A percentile compares a stretch with the other conserved stretches of the same genome.
Conservation (phyloP, 2,888 invertebrate genomes). For the Tribolium freemani region DNA sequence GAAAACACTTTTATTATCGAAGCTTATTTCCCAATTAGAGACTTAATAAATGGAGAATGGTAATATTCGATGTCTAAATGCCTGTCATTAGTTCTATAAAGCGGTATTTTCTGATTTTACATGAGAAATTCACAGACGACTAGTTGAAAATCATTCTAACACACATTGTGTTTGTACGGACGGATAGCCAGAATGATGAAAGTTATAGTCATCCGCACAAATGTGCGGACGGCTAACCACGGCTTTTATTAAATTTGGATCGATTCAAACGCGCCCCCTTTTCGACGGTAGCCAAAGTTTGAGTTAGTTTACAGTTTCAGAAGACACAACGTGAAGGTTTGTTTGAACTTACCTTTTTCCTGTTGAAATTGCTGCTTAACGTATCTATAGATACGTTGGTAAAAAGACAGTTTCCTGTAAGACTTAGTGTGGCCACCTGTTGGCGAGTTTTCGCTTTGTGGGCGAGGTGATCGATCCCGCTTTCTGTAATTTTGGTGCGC, state of each 20-base stretch:
- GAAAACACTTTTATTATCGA: too few relatives aligned
- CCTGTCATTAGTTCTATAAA: too few relatives aligned
- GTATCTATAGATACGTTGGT: constrained; percentile 45
- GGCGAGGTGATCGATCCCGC: constrained; percentile 37
- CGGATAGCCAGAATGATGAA: too few relatives aligned
- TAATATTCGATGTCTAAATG: too few relatives aligned
- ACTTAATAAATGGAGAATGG: too few relatives aligned
- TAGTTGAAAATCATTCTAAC: too few relatives aligned
- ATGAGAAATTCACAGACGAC: too few relatives aligned
- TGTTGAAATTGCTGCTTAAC: constrained; percentile 44
- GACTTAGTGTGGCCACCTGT: constrained; percentile 39
- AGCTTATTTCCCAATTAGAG: too few relatives aligned
- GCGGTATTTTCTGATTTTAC: too few relatives aligned
- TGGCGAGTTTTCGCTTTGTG: constrained; percentile 32
- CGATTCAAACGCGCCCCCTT: neutral
- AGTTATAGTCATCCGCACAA: too few relatives aligned
- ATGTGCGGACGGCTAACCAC: too few relatives aligned
- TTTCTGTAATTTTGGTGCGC: constrained; percentile 46
- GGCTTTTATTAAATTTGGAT: neutral
- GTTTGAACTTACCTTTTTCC: constrained; percentile 40
- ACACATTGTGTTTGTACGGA: too few relatives aligned
- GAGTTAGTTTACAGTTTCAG: neutral
- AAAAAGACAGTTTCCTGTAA: constrained; percentile 36
- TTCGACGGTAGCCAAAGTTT: neutral
- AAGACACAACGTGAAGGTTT: neutral